Base-by-base conservation (phyloP, 1,140 invertebrate species). In the Tachypleus tridentatus region DNA sequence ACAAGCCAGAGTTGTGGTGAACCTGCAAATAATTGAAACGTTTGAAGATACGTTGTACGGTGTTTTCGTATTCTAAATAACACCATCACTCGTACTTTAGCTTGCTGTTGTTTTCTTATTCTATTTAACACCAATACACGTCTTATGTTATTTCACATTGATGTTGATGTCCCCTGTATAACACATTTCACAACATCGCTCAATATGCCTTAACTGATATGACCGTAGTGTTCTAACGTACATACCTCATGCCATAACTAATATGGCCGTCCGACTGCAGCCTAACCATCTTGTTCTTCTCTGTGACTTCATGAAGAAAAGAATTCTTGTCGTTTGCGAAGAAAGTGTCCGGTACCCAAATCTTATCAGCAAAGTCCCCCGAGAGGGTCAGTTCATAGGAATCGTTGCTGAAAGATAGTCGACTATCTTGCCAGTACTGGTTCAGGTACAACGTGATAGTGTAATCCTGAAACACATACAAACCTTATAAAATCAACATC, bases 281-380 rank as follows among this genome's bases (percentile, higher is more conserved):
- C 50, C 94, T 82, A 49, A 98, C 91, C 81, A 98, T 85, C 80
- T 97, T 98, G 77, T 98, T 98, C 71, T 93, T 86, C 77, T 98
- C 94, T 4, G 96, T 98, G 61, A 98, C 94, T 74, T 98, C 95
- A 76, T 98, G 96, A 49, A 98, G 83, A 80, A 95, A 98, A 74
- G 94, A 95, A 80, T 93, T 94, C 79, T 98, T 98, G 76, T 98
- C 95, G 75, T 98, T 98, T 63, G 94, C 94, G 74, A 98, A 95
- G 79, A 98, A 98, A 49, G 94, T 98, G 76, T 98, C 95, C 3
- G 94, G 94, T 3, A 98, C 93, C 96, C 96, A 99, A 74, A 99
- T 98, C 77, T 92, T 95, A 77, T 97, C 92, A 5, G 94, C 91
- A 76, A 98, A 98, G 76, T 98, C 95, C 47, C 94, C 94, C 4